Percentiles rank a stretch among this genome's conserved stretches.
Evolutionary conservation across 1,140 invertebrate species (phyloP).

Genomic region (Drosophila erecta): DNA sequence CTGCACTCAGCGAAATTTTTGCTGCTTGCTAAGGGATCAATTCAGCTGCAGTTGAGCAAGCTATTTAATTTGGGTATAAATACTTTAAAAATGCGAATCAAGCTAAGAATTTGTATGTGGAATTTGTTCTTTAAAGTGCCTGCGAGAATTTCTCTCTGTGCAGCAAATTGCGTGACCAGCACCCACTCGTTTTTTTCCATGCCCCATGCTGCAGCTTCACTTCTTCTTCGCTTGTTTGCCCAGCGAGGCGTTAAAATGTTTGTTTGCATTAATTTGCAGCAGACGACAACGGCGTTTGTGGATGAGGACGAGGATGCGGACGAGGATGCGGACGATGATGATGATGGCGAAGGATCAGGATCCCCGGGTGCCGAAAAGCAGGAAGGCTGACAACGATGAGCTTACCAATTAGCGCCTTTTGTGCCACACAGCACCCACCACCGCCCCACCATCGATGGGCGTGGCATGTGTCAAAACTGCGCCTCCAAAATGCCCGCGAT

Average conservation of each 20-base stretch:
- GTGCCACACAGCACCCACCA: not conserved
- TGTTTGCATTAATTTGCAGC: conserved; percentile 81
- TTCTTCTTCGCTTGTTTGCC: conserved; percentile 57
- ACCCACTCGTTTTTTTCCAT: conserved; percentile 4
- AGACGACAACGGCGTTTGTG: conserved; percentile 52
- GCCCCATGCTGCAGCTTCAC: conserved; percentile 13
- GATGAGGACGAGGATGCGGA: conserved; percentile 24
- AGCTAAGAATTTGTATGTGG: too few relatives aligned
- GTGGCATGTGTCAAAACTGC: conserved; percentile 59
- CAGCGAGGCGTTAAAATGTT: conserved; percentile 80
- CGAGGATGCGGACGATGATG: conserved; percentile 28
- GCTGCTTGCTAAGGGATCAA: too few relatives aligned
- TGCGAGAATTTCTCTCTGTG: not conserved
- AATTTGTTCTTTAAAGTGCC: too few relatives aligned
- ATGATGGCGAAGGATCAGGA: conserved; percentile 32
- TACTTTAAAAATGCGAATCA: too few relatives aligned
- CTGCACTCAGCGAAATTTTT: conserved; percentile 2
- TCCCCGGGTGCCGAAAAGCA: not conserved
- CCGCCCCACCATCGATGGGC: conserved; percentile 8
- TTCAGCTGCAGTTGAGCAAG: too few relatives aligned
- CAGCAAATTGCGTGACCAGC: conserved; percentile 69
- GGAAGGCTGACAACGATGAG: conserved; percentile 50
- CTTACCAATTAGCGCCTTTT: conserved; percentile 70
- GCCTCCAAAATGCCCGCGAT: conserved; percentile 39
- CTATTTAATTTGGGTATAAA: too few relatives aligned